Base-by-base conservation (phyloP, 2,888 invertebrate species). In the Deilephila elpenor region DNA sequence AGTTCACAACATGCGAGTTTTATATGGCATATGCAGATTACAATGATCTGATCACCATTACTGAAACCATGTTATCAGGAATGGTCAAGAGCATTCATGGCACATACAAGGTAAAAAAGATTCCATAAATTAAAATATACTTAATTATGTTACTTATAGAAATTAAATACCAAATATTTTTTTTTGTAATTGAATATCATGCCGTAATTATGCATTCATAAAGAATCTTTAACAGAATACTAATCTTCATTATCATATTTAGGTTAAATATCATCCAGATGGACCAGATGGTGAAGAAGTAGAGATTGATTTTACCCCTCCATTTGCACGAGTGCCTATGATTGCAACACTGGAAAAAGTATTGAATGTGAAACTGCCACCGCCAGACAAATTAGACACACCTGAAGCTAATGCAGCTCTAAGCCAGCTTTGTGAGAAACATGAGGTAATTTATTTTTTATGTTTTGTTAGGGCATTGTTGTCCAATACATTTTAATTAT, bases 1-100 rank as follows among this genome's bases (percentile, higher is more conserved):
- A 99, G 93, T 99, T 99, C 87, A 99, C 99, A 0, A 99, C 99
- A 8, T 99, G 99, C 88, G 99, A 99, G 95, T 99, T 99, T 93
- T 99, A 99, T 92, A 99, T 99, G 99, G 99, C 99, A 0, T 99
- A 99, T 93, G 99, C 99, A 20, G 99, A 99, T 92, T 99, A 99
- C 88, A 96, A 98, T 89, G 99, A 99, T 91, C 88, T 99, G 14
- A 99, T 99, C 94, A 93, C 95, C 37, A 96, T 99, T 62, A 99
- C 99, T 0, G 99, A 99, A 92, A 95, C 96, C 73, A 95, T 99
- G 95, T 80, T 99, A 19, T 97, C 99, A 53, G 98, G 98, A 71
- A 98, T 99, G 98, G 99, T 99, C 0, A 97, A 98, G 88, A 96
- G 96, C 81, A 97, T 99, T 83, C 97, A 97, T 88, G 99, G 99